Evolutionary conservation across 2,797 vertebrate species (phyloP).

Genomic region (Podarcis siculus): DNA sequence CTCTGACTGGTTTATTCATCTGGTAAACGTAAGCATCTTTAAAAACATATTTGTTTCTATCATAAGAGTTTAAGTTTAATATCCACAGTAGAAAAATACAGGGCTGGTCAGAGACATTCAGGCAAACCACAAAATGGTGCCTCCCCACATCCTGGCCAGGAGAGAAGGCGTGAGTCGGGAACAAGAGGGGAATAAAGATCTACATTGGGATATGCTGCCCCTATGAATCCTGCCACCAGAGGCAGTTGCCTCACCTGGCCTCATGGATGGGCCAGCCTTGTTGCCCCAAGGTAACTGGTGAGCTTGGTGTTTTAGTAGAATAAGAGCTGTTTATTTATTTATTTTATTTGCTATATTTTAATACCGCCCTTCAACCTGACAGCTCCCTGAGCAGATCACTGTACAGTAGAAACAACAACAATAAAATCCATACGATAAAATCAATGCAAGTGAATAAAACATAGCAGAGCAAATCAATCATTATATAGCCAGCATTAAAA

Average conservation of each 20-base stretch:
- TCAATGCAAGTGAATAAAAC: background rate
- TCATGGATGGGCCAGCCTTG: no score
- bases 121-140: no score
- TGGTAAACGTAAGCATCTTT: background rate
- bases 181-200: no score
- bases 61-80: no score
- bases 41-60: background rate
- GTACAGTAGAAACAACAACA: background rate
- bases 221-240: no score
- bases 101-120: no score
- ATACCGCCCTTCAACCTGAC: background rate
- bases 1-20: no score
- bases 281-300: background rate
- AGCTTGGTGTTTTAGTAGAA: background rate
- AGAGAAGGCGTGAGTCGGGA: no score
- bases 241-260: no score
- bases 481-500: background rate
- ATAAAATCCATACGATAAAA: background rate
- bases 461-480: background rate
- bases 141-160: no score
- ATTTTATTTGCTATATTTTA: background rate
- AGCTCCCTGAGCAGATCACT: background rate
- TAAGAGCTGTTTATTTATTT: background rate
- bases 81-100: no score
- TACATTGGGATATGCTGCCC: background rate